Evolutionary conservation across 2,113 vertebrate genomes (phyloP).

Genomic region (Pseudorasbora parva): DNA sequence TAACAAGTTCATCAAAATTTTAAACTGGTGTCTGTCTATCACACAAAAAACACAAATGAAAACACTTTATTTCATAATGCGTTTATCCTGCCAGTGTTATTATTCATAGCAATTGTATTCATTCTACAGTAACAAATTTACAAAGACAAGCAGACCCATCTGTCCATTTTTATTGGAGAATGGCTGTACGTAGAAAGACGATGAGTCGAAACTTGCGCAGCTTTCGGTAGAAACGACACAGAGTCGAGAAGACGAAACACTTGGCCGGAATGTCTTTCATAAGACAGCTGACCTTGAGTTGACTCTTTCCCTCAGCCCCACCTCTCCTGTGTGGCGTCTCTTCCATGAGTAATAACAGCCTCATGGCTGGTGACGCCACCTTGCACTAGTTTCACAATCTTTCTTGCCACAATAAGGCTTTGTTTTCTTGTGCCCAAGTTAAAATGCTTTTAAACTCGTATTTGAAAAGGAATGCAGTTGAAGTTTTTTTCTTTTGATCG

Average conservation of each 20-base stretch:
- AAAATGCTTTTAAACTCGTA: constrained; percentile 46
- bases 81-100: background rate
- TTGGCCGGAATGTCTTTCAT: constrained; percentile 41
- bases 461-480: constrained; percentile 40
- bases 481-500: constrained; percentile 6
- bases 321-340: constrained; percentile 50
- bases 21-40: too few relatives aligned
- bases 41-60: too few relatives aligned
- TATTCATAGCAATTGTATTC: background rate
- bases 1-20: too few relatives aligned
- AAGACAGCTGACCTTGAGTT: constrained; percentile 58
- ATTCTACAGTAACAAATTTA: background rate
- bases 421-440: constrained; percentile 51
- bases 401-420: constrained; percentile 58
- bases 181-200: background rate
- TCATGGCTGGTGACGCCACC: constrained; percentile 50
- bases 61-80: too few relatives aligned
- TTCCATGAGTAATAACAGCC: constrained; percentile 57
- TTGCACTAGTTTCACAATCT: constrained; percentile 54
- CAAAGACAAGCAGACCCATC: background rate
- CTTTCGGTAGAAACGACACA: constrained; percentile 40
- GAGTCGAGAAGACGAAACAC: constrained; percentile 47
- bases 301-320: constrained; percentile 50
- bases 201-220: constrained; percentile 25
- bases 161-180: background rate